Evolutionary conservation across 2,113 vertebrate species (phyloP).

Genomic region (Heloderma charlesbogerti): DNA sequence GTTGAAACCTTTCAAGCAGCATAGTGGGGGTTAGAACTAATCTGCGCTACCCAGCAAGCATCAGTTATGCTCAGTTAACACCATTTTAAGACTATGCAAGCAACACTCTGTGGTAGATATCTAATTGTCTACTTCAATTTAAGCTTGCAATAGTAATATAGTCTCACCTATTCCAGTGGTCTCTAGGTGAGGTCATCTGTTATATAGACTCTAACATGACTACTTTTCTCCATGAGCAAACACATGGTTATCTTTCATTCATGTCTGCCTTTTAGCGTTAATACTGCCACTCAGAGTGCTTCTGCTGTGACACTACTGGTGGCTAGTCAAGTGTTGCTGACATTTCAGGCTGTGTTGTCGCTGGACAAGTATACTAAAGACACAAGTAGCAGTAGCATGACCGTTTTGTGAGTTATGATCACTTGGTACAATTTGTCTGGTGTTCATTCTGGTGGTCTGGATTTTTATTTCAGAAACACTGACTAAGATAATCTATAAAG

Average conservation of each 20-base stretch:
- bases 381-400: background rate
- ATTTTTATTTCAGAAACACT: background rate
- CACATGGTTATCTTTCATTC: background rate
- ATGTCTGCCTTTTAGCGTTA: background rate
- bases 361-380: background rate
- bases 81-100: slow-evolving; percentile 65
- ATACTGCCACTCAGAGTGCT: background rate
- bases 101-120: slow-evolving; percentile 84
- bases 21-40: background rate
- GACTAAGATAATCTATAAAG: background rate
- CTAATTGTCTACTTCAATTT: slow-evolving; percentile 81
- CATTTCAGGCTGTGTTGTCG: background rate
- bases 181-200: slow-evolving; percentile 76
- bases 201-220: slow-evolving; percentile 77
- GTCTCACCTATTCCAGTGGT: slow-evolving; percentile 81
- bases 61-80: background rate
- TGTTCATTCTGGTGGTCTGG: background rate
- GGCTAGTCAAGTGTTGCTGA: background rate
- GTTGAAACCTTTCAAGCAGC: background rate
- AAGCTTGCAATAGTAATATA: slow-evolving; percentile 81
- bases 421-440: too few relatives aligned
- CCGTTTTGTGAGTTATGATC: background rate
- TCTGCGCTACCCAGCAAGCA: background rate
- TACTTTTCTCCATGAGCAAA: background rate
- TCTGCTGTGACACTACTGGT: background rate